Evolutionary conservation across 2,113 vertebrate species (phyloP).

Genomic region (Chiloscyllium plagiosum): DNA sequence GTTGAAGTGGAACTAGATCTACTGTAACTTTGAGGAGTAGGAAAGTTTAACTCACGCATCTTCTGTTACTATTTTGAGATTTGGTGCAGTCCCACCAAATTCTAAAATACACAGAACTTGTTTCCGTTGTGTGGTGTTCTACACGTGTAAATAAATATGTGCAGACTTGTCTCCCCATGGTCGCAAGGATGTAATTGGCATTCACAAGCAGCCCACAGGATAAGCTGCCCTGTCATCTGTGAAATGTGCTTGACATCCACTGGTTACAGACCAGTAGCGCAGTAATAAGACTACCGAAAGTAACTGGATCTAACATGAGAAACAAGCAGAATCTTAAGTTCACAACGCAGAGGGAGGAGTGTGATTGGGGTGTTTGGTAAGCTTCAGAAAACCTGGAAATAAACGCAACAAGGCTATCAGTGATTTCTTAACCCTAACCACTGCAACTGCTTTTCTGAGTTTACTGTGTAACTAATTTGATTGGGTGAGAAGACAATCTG

Average conservation of each 20-base stretch:
- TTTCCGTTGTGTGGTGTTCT: background rate
- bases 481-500: background rate
- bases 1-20: background rate
- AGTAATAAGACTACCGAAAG: background rate
- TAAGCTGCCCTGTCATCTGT: conserved; percentile 6
- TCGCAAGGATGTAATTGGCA: background rate
- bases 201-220: background rate
- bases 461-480: background rate
- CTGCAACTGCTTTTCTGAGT: background rate
- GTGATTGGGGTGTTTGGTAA: background rate
- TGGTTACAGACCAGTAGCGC: background rate
- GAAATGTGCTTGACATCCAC: background rate
- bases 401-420: background rate
- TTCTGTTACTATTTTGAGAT: background rate
- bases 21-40: background rate
- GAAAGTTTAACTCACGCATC: background rate
- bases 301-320: background rate
- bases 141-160: background rate
- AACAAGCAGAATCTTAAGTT: background rate
- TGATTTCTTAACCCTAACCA: background rate
- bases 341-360: background rate
- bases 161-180: background rate
- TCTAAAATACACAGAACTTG: background rate
- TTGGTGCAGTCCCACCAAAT: background rate
- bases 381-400: background rate